Evolutionary conservation across 2,797 vertebrate species (phyloP).

Genomic region (Sebastes nivosus): DNA sequence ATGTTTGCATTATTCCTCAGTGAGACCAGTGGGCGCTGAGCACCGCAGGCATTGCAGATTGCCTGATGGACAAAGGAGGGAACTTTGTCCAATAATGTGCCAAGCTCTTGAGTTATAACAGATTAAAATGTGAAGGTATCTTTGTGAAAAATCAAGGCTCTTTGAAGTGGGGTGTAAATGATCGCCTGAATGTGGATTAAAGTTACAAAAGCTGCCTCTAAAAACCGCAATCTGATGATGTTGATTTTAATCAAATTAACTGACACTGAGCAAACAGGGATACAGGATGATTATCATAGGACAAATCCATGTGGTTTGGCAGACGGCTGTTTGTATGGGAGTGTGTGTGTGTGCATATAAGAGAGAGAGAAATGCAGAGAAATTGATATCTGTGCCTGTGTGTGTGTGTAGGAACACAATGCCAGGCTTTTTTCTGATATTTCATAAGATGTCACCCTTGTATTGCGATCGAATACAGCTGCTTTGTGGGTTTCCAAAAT

Average conservation of each 20-base stretch:
- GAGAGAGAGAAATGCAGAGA: not conserved
- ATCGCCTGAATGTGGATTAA: constrained; percentile 37
- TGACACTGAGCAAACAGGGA: constrained; percentile 45
- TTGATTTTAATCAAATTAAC: constrained; percentile 66
- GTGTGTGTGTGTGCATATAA: not conserved
- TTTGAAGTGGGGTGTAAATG: constrained; percentile 43
- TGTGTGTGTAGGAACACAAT: not conserved
- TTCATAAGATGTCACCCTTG: not conserved
- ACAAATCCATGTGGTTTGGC: constrained; percentile 58
- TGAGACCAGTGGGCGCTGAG: constrained; percentile 27
- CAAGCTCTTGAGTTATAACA: constrained; percentile 3
- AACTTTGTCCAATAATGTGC: constrained; percentile 8
- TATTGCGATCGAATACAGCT: not conserved
- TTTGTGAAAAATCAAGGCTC: not conserved
- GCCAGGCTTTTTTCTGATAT: not conserved
- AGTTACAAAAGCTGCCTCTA: constrained; percentile 32
- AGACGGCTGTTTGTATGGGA: not conserved
- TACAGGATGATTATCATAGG: constrained; percentile 20
- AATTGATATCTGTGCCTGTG: not conserved
- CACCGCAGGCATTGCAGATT: constrained; percentile 6
- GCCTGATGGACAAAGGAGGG: constrained; percentile 12
- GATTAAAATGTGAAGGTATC: constrained; percentile 8
- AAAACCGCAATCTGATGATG: constrained; percentile 60
- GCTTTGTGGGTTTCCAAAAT: constrained; percentile 5
- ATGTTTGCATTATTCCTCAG: constrained; percentile 26